Percentiles rank a stretch among this genome's conserved stretches.
phyloP scores from a whole-genome alignment of 2,797 vertebrate genomes.

The Valencia hispanica region DNA sequence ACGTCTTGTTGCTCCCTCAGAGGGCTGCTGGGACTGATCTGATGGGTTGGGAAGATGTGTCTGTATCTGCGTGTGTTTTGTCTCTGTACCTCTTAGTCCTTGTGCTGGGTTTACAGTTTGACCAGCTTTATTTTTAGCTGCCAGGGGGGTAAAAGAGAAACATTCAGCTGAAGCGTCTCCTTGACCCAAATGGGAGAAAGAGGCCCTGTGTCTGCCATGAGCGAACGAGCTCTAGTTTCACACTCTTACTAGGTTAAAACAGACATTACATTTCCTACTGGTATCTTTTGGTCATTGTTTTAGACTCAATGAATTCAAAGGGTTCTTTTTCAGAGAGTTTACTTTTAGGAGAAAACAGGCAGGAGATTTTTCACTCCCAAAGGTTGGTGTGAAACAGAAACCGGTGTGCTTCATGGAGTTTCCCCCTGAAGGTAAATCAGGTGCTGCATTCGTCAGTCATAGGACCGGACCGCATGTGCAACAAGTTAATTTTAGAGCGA shows the following conservation, averaged over 20 bases:
- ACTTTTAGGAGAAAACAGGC: not conserved
- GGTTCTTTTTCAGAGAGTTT: not conserved
- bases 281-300: not conserved
- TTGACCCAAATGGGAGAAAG: constrained; percentile 58
- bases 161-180: constrained; percentile 46
- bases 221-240: constrained; percentile 33
- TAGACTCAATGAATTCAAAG: not conserved
- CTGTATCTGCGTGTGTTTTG: constrained; percentile 18
- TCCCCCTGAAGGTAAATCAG: constrained; percentile 53
- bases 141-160: constrained; percentile 40
- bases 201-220: constrained; percentile 29
- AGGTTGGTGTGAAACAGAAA: not conserved
- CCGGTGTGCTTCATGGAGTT: constrained; percentile 4
- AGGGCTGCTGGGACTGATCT: constrained; percentile 31
- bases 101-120: constrained; percentile 37
- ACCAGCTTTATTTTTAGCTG: constrained; percentile 69
- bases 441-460: constrained; percentile 38
- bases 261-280: constrained; percentile 11
- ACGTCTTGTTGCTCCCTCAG: constrained; percentile 56
- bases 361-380: not conserved
- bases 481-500: constrained; percentile 70
- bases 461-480: constrained; percentile 33
- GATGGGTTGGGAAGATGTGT: constrained; percentile 36
- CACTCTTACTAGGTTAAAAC: constrained; percentile 10
- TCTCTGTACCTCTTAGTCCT: constrained; percentile 34